Evolutionary conservation across 1,140 invertebrate genomes (phyloP).

Genomic region (Asobara japonica): DNA sequence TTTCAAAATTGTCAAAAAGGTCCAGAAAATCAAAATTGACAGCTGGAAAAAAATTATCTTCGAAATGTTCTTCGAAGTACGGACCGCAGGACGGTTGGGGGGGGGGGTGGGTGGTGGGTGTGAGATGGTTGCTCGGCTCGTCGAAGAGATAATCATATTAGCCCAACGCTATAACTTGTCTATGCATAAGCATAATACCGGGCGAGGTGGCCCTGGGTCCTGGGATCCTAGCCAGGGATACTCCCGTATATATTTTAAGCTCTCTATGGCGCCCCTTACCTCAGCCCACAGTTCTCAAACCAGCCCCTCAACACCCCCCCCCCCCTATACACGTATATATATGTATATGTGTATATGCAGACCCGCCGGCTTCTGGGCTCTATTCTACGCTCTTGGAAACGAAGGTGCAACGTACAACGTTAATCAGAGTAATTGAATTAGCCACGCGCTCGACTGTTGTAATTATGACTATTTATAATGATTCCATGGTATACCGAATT

Average conservation of each 20-base stretch:
- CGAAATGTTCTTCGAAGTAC: too few relatives aligned
- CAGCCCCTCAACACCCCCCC: background rate
- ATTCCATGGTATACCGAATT: conserved; percentile 46
- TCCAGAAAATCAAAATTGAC: too few relatives aligned
- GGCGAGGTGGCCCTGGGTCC: conserved; percentile 43
- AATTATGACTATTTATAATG: conserved; percentile 69
- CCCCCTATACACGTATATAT: background rate
- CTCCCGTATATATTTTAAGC: conserved; percentile 57
- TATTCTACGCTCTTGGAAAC: conserved; percentile 28
- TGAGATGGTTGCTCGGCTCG: conserved; percentile 37
- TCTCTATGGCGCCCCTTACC: conserved; percentile 37
- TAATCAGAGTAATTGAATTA: conserved; percentile 68
- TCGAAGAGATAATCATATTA: conserved; percentile 66
- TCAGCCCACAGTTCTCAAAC: background rate
- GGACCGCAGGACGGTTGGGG: background rate
- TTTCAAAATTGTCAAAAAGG: too few relatives aligned
- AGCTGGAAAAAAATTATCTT: too few relatives aligned
- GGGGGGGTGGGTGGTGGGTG: background rate
- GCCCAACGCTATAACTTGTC: conserved; percentile 60
- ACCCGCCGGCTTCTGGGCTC: conserved; percentile 27
- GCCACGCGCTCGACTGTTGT: conserved; percentile 63
- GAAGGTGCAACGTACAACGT: conserved; percentile 60
- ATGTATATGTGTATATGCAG: conserved; percentile 21
- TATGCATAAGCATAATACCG: conserved; percentile 65
- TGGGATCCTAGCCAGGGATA: conserved; percentile 62